These are phyloP conservation scores for Leptoteleia sp. DNA, from an alignment of 1,140 invertebrate species.

Conservation along the genomic window DNA sequence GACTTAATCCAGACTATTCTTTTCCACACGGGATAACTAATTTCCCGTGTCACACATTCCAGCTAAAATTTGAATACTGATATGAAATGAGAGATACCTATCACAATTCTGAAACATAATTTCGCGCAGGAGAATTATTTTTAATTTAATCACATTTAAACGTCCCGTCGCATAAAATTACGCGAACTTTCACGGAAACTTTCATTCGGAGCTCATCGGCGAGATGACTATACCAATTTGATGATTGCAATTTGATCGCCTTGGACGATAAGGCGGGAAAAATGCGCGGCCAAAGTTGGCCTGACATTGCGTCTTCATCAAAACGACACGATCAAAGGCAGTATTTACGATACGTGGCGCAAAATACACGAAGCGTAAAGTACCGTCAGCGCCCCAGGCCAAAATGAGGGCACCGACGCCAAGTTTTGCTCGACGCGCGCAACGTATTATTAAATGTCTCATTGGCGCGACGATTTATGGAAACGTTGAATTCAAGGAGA, in stretches of 20 bases:
- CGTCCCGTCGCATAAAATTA: too few species aligned
- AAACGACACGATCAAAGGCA: slow-evolving; percentile 48
- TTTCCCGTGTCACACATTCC: too few species aligned
- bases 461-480: slow-evolving; percentile 63
- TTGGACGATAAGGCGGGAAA: background rate
- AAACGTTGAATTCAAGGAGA: slow-evolving; percentile 57
- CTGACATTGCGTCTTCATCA: slow-evolving; percentile 40
- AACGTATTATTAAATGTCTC: slow-evolving; percentile 66
- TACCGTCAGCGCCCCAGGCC: slow-evolving; percentile 24
- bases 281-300: background rate
- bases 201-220: too few species aligned
- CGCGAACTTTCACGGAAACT: too few species aligned
- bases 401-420: slow-evolving; percentile 41
- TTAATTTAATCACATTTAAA: too few species aligned
- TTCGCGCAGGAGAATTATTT: too few species aligned
- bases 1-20: too few species aligned
- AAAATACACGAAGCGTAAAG: slow-evolving; percentile 36
- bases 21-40: too few species aligned
- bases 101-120: too few species aligned
- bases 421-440: slow-evolving; percentile 38
- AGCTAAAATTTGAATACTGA: too few species aligned
- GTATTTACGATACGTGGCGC: slow-evolving; percentile 45
- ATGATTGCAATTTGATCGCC: background rate
- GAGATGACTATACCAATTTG: background rate
- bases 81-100: too few species aligned